These are phyloP conservation scores for Ceryle rudis DNA, from an alignment of 2,797 vertebrate genomes.

Conservation along the genomic window DNA sequence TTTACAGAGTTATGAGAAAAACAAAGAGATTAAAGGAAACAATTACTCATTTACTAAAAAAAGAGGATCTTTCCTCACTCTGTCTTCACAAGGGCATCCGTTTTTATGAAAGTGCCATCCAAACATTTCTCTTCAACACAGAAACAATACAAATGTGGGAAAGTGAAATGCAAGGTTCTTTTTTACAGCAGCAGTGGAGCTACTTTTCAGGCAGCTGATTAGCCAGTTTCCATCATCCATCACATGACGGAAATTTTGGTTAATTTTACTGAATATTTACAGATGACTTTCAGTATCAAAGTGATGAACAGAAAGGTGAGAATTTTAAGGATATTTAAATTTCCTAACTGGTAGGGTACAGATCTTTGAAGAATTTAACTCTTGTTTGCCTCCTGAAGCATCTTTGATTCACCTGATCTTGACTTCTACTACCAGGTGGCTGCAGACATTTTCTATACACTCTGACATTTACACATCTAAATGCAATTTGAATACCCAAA, in stretches of 20 bases:
- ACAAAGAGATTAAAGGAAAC: constrained; percentile 39
- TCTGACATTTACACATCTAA: neutral
- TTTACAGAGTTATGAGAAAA: constrained; percentile 13
- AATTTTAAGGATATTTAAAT: neutral
- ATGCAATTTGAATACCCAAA: neutral
- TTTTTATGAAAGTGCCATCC: neutral
- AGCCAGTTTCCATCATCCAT: neutral
- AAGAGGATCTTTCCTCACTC: neutral
- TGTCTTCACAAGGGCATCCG: neutral
- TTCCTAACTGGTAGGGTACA: neutral
- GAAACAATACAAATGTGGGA: neutral
- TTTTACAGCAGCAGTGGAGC: neutral
- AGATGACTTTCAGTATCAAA: neutral
- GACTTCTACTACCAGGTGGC: neutral
- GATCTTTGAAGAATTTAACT: neutral
- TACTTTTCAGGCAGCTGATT: neutral
- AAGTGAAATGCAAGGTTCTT: constrained; percentile 1
- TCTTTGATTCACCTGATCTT: neutral
- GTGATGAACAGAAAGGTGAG: neutral
- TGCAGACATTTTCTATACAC: neutral
- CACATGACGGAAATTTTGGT: neutral
- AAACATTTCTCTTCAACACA: neutral
- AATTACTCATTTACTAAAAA: constrained; percentile 31
- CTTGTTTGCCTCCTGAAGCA: neutral
- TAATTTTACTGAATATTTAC: neutral